phyloP scores from a whole-genome alignment of 2,113 vertebrate genomes.

The Lophochroa leadbeateri region DNA sequence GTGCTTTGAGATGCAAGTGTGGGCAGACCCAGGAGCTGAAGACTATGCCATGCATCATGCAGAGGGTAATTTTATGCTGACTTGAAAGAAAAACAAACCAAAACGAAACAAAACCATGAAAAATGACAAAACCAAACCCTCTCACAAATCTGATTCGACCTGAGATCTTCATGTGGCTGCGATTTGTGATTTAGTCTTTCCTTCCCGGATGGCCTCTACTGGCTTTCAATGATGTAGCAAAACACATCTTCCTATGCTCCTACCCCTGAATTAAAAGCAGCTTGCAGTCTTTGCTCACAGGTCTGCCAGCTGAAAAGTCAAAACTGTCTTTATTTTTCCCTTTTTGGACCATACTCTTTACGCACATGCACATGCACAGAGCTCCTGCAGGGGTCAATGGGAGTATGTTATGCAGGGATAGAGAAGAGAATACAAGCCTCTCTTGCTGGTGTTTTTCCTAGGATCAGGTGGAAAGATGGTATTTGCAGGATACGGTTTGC shows the following conservation, averaged over 20 bases:
- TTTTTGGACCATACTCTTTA: background rate
- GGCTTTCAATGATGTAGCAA: background rate
- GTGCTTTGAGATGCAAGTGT: background rate
- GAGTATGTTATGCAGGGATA: background rate
- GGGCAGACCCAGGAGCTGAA: constrained; percentile 5
- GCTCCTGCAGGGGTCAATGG: background rate
- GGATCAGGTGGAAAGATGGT: background rate
- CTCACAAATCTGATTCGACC: background rate
- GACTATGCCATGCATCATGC: background rate
- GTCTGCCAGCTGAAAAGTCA: background rate
- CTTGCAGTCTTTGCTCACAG: background rate
- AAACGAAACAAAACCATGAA: background rate
- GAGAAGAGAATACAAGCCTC: background rate
- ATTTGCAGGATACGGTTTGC: background rate
- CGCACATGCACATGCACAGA: background rate
- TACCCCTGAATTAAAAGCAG: background rate
- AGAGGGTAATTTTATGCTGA: background rate
- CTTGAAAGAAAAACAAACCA: background rate
- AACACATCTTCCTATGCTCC: background rate
- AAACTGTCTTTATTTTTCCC: background rate
- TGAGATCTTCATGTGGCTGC: background rate
- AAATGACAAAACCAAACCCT: background rate
- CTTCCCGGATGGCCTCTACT: background rate
- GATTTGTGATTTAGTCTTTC: background rate
- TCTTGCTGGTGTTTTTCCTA: background rate